These are phyloP conservation scores for Coremacera marginata DNA, from an alignment of 2,888 invertebrate genomes.

Conservation along the genomic window DNA sequence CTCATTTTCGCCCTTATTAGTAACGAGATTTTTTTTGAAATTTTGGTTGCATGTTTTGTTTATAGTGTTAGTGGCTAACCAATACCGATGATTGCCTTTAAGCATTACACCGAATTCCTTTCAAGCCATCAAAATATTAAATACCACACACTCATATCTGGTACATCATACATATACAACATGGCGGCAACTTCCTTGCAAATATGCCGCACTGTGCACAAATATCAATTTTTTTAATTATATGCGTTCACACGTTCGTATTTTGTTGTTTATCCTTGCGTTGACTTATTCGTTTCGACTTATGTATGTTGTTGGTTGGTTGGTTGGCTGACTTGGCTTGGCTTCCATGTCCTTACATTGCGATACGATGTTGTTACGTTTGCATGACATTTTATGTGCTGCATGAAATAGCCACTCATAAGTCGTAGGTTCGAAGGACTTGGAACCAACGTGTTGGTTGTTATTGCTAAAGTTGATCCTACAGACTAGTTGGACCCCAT, in stretches of 20 bases:
- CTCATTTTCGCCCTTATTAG: too few species aligned
- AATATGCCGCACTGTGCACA: not conserved
- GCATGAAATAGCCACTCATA: constrained; percentile 1
- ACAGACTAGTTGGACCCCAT: not conserved
- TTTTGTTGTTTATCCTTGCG: constrained; percentile 12
- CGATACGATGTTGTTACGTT: not conserved
- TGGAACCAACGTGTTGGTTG: not conserved
- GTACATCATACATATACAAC: not conserved
- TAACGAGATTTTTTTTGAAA: too few species aligned
- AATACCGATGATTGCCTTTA: too few species aligned
- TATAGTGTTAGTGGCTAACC: too few species aligned
- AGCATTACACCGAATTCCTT: not conserved
- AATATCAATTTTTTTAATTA: constrained; percentile 44
- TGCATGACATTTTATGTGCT: not conserved
- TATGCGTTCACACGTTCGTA: constrained; percentile 47
- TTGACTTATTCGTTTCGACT: not conserved
- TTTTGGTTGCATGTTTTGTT: too few species aligned
- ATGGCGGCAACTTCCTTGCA: constrained; percentile 7
- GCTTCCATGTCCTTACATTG: not conserved
- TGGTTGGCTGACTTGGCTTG: not conserved
- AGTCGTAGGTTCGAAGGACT: not conserved
- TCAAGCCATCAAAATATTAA: not conserved
- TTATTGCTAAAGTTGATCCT: not conserved
- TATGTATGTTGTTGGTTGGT: too few species aligned
- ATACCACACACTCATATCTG: not conserved